phyloP scores from a whole-genome alignment of 2,888 invertebrate species.

The Drosophila limbata region DNA sequence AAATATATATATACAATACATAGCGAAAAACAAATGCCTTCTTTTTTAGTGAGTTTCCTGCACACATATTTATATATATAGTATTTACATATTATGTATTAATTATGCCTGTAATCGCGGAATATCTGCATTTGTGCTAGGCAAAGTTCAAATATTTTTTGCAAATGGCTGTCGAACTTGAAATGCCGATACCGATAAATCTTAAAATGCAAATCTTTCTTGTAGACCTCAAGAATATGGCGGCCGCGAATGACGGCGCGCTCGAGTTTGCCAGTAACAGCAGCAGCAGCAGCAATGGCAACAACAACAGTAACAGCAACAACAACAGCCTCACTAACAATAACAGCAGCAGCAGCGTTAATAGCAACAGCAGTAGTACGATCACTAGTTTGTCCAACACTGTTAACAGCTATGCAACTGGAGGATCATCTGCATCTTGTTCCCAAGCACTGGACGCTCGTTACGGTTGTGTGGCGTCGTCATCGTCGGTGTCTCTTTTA shows the following conservation, averaged over 20 bases:
- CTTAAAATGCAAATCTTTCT: conserved; percentile 32
- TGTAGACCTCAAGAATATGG: conserved; percentile 85
- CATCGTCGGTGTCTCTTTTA: conserved; percentile 40
- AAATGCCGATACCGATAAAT: conserved; percentile 4
- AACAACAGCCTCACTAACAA: conserved; percentile 47
- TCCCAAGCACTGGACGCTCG: conserved; percentile 55
- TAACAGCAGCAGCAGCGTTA: conserved; percentile 46
- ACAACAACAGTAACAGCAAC: conserved; percentile 47
- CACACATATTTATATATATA: neutral
- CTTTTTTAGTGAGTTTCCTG: conserved; percentile 24
- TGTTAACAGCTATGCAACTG: conserved; percentile 40
- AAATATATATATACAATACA: conserved; percentile 43
- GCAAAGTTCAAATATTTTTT: conserved; percentile 32
- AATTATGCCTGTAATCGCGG: conserved; percentile 41
- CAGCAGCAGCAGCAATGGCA: conserved; percentile 56
- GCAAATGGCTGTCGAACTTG: conserved; percentile 6
- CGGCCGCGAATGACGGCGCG: conserved; percentile 83
- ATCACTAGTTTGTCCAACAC: conserved; percentile 27
- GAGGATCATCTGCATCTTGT: conserved; percentile 17
- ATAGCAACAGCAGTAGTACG: conserved; percentile 40
- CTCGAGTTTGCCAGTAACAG: conserved; percentile 77
- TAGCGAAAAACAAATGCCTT: conserved; percentile 36
- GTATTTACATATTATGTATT: conserved; percentile 2
- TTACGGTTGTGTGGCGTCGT: conserved; percentile 54
- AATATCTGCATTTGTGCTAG: conserved; percentile 72